These are phyloP conservation scores for Isaurus tuberculatus DNA, from an alignment of 92 coral and sea anemone genomes.

Conservation along the genomic window DNA sequence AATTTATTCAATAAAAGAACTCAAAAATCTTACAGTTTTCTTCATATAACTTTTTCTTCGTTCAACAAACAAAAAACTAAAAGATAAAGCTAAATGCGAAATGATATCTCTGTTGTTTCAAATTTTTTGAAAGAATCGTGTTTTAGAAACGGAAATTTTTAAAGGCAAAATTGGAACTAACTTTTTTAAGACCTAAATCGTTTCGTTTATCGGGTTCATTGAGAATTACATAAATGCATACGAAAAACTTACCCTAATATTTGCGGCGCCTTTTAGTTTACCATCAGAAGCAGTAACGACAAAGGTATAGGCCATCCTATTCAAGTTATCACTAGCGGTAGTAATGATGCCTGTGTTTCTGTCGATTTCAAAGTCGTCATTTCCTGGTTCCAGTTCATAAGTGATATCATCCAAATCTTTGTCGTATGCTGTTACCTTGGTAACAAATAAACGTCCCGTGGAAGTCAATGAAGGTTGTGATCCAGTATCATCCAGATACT, in stretches of 20 bases:
- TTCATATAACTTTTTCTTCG: no score
- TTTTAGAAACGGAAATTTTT: no score
- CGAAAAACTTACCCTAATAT: conserved; percentile 8
- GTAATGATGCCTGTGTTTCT: conserved; percentile 71
- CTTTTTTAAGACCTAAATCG: no score
- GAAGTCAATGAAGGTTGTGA: not conserved
- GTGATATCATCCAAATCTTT: conserved; percentile 45
- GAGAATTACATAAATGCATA: not conserved
- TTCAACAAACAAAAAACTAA: no score
- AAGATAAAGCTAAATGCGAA: no score
- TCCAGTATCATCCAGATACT: not conserved
- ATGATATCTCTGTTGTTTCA: no score
- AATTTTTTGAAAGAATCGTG: no score
- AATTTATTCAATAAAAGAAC: no score
- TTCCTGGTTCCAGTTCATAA: conserved; percentile 66
- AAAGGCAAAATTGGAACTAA: no score
- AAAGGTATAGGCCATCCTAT: conserved; percentile 67
- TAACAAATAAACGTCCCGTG: conserved; percentile 22
- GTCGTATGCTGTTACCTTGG: conserved; percentile 71
- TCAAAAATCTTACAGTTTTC: no score
- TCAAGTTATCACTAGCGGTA: conserved; percentile 43
- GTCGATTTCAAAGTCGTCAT: conserved; percentile 66
- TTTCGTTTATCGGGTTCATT: no score
- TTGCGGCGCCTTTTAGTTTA: conserved; percentile 27
- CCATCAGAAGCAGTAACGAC: conserved; percentile 89